Evolutionary conservation across 1,140 invertebrate species (phyloP).

Genomic region (Arion vulgaris): DNA sequence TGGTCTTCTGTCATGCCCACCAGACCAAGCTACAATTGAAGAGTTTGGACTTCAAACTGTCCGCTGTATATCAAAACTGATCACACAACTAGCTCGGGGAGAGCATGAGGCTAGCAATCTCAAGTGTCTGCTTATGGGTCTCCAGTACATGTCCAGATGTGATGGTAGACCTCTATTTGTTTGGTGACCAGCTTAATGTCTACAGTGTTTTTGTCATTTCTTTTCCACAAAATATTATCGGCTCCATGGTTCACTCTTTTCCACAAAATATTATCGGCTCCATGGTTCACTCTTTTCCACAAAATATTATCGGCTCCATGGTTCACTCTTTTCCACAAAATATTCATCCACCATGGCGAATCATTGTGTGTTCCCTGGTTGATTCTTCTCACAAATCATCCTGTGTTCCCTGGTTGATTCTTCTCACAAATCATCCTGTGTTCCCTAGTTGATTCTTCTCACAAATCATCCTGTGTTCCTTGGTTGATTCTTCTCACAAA

Average conservation of each 20-base stretch:
- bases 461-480: too few relatives aligned
- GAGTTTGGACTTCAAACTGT: conserved; percentile 48
- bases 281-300: not conserved
- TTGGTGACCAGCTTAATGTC: conserved; percentile 48
- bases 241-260: not conserved
- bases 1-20: conserved; percentile 54
- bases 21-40: conserved; percentile 41
- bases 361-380: too few relatives aligned
- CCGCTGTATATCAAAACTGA: conserved; percentile 42
- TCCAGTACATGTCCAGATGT: conserved; percentile 51
- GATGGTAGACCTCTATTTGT: conserved; percentile 55
- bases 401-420: too few relatives aligned
- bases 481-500: too few relatives aligned
- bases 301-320: not conserved
- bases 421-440: too few relatives aligned
- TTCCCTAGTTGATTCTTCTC: too few relatives aligned
- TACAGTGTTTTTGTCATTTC: not conserved
- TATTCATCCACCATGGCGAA: too few relatives aligned
- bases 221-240: not conserved
- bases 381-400: too few relatives aligned
- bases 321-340: too few relatives aligned
- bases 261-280: not conserved
- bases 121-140: conserved; percentile 55
- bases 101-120: conserved; percentile 47
- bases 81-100: conserved; percentile 45